Percentiles rank a stretch among this genome's conserved stretches.
These are phyloP conservation scores for Caenorhabditis latens DNA, from an alignment of 1,140 invertebrate species.

Conservation along the genomic window DNA sequence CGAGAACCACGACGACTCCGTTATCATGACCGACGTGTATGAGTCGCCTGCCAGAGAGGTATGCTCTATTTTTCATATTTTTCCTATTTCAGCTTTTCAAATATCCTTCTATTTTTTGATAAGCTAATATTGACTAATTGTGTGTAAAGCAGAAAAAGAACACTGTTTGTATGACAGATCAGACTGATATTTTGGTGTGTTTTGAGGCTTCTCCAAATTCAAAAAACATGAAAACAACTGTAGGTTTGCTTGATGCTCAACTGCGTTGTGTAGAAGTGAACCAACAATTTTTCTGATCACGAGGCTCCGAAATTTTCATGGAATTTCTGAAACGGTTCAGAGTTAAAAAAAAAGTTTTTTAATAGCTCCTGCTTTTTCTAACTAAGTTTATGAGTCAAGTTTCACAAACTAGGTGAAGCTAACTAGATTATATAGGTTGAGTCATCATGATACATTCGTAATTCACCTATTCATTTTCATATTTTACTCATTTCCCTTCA, in stretches of 20 bases:
- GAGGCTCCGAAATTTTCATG: too few relatives aligned
- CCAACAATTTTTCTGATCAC: too few relatives aligned
- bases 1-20: not conserved
- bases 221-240: conserved; percentile 32
- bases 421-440: not conserved
- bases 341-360: too few relatives aligned
- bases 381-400: too few relatives aligned
- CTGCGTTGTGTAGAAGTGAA: too few relatives aligned
- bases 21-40: conserved; percentile 49
- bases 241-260: not conserved
- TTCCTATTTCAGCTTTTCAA: not conserved
- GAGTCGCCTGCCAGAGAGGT: conserved; percentile 47
- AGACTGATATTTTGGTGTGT: not conserved
- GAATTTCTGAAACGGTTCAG: too few relatives aligned
- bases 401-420: not conserved
- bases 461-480: conserved; percentile 2
- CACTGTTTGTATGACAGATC: conserved; percentile 13
- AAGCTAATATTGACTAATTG: conserved; percentile 44
- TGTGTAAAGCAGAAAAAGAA: not conserved
- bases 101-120: not conserved
- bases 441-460: conserved; percentile 19
- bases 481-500: conserved; percentile 36
- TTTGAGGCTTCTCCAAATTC: not conserved
- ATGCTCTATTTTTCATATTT: not conserved
- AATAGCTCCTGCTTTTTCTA: not conserved